Percentiles rank a stretch among this genome's conserved stretches.
phyloP scores from a whole-genome alignment of 2,113 vertebrate species.

The Pelecanus crispus region DNA sequence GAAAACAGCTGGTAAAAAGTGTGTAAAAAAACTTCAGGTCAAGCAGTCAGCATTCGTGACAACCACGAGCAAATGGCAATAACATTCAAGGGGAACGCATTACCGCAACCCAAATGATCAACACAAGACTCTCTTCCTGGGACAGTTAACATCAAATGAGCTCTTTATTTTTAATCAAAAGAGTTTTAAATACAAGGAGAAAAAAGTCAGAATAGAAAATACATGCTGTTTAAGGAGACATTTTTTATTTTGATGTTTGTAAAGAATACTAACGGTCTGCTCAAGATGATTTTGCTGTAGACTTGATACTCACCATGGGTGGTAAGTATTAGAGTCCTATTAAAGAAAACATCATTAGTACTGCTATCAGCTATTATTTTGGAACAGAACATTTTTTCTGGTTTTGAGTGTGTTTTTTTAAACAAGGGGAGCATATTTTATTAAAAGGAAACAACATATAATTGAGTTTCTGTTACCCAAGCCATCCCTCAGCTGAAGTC shows the following conservation, averaged over 20 bases:
- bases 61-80: neutral
- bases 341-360: neutral
- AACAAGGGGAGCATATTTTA: neutral
- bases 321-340: conserved; percentile 25
- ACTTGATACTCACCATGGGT: conserved; percentile 59
- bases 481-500: neutral
- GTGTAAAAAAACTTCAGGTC: neutral
- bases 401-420: neutral
- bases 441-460: neutral
- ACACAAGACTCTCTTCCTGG: neutral
- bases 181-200: neutral
- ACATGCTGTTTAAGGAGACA: neutral
- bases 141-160: neutral
- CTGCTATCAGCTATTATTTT: neutral
- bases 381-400: neutral
- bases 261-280: conserved; percentile 61
- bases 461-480: neutral
- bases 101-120: neutral
- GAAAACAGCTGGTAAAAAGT: neutral
- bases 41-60: neutral
- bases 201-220: neutral
- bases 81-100: too few relatives aligned
- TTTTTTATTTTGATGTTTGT: conserved; percentile 30
- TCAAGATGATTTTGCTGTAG: conserved; percentile 50
- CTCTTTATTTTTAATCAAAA: neutral